Evolutionary conservation across 2,888 invertebrate genomes (phyloP), one percentile per base, ranked within the genome.

Genomic region (Entomobrya proxima): DNA sequence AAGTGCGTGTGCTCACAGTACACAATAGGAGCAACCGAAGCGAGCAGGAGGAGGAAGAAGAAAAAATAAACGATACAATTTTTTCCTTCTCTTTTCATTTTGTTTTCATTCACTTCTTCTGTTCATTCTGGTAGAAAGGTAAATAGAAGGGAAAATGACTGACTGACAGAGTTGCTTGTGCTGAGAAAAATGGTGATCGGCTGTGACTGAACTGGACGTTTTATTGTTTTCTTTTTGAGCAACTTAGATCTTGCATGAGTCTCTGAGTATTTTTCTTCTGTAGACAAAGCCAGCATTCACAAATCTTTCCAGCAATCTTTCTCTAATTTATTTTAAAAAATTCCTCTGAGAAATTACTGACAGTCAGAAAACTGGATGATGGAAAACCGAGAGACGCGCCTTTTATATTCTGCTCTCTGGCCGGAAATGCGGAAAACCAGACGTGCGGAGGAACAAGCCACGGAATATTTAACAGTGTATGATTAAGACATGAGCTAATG

Each of bases 401-500:
- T n/a, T n/a, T n/a, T n/a, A 44, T n/a, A 18, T 4, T 5, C 47
- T 55, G 24, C 9, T 55, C 24, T n/a, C n/a, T 55, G 3, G n/a
- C n/a, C 61, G 61, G 61, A 61, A 61, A n/a, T 18, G 61, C 7
- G 58, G 58, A 58, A 32, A 37, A 37, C 11, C 5, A 37, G 11
- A 37, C 13, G 7, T 58, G 15, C 2, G 18, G n/a, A n/a, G 47
- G 47, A 47, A 18, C n/a, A 55, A 1, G 2, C 32, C 13, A 18
- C 15, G 37, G 37, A 69, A 64, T 64, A 35, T 4, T 13, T 18
- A 69, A 37, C 7, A 67, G 40, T 32, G 9, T 44, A 30, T 64
- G 47, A 75, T 82, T 76, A 83, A 83, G 83, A 83, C 76, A 76
- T 47, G 76, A 74, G 75, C 76, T 40, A 55, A 30, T 0, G 32